Evolutionary conservation across 2,797 vertebrate species (phyloP), one percentile per base, ranked within the genome.

Genomic region (Syngnathus acus): DNA sequence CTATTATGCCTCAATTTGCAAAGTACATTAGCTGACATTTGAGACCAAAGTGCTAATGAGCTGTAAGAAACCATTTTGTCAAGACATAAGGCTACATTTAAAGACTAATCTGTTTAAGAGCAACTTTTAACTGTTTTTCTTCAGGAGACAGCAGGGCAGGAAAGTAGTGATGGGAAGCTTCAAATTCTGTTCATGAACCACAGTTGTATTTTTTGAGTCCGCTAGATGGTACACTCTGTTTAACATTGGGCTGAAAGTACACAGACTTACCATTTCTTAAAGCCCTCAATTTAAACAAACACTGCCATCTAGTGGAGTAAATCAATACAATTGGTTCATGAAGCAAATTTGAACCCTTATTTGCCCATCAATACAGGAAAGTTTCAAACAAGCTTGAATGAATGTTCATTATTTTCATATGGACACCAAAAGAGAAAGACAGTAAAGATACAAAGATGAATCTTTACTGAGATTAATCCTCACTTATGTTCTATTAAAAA

Each of bases 351-450:
- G 26, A 26, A 26, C 26, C 26, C 26, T 26, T 26, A 26, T 26
- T 26, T 26, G 26, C 26, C 26, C 26, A 26, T 26, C 26, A 26
- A 26, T 26, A 26, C 51, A 54, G 3, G 51, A 54, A 16, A 16
- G 26, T 26, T 43, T 62, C 19, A 43, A 62, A 62, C 40, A 43
- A 9, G n/a, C 40, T 62, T 78, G 64, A 59, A 66, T 68, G 76
- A 6, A 16, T 60, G 78, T 83, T 83, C 72, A 55, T 68, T 75
- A 7, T 61, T 78, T 74, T 72, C 78, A 32, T 81, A 76, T 65
- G 73, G 77, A 5, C 23, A 57, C 1, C 50, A 17, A 5, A 10
- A 4, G 16, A 39, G 42, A 38, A 66, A 48, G 26, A 60, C 53
- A 58, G 62, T 50, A 71, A 53, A 65, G 39, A 62, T 58, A 19